Evolutionary conservation across 2,113 vertebrate genomes (phyloP), one percentile per base, ranked within the genome.

Genomic region (Hyperopisus bebe): DNA sequence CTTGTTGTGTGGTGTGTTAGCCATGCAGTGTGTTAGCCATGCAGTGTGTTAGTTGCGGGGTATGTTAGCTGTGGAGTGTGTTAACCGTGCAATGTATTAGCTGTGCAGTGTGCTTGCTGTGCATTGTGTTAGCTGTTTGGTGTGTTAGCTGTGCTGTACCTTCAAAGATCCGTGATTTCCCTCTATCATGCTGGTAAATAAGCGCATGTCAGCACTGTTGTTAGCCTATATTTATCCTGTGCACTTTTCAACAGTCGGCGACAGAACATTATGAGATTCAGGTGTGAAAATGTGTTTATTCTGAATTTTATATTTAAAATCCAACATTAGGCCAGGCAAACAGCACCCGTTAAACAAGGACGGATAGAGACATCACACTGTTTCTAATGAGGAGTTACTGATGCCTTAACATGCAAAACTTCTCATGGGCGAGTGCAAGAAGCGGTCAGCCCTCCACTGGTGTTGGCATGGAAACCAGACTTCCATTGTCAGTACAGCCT

Each of bases 401-500:
- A 84, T 47, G 46, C 82, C 39, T 85, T 11, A 19, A 85, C 82
- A 85, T 47, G 44, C 82, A 85, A 46, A 85, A 85, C 82, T 85
- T 85, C 46, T 48, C 24, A 44, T 85, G 42, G 24, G 35, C 5
- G 9, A 85, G 82, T 48, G 46, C 9, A 46, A 48, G 35, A 47
- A 24, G 46, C 46, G 82, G 44, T 85, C 82, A 85, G 44, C 46
- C 21, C 44, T 85, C 24, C 42, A 9, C 82, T 48, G 44, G 42
- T 48, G 82, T 85, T 85, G 82, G 82, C 82, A 85, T 85, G 82
- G 82, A 85, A 85, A 85, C 82, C 82, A 85, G 82, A 27, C 82
- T 85, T 39, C 82, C 44, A 47, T 85, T 85, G 82, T 85, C 46
- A 85, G 44, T 48, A 48, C 42, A 24, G 82, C 0, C 1, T 85